These are phyloP conservation scores for Okapia johnstoni DNA, from an alignment of 2,113 vertebrate species.

Conservation along the genomic window DNA sequence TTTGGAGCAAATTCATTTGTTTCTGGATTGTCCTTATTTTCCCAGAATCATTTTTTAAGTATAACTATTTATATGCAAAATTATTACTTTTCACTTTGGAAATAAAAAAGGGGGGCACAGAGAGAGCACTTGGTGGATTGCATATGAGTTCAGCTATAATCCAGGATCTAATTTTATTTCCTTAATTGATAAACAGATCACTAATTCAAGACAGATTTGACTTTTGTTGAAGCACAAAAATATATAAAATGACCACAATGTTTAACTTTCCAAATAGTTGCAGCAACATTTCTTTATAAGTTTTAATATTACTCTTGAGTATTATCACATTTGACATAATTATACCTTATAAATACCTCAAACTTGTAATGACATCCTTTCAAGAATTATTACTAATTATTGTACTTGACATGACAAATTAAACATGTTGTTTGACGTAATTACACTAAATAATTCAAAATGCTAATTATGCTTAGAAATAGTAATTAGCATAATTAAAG, in stretches of 20 bases:
- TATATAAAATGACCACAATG: not conserved
- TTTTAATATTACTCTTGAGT: conserved; percentile 48
- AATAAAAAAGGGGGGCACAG: not conserved
- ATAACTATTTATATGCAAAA: not conserved
- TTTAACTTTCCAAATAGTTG: not conserved
- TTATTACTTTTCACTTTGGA: not conserved
- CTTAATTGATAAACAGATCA: not conserved
- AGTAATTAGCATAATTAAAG: conserved; percentile 82
- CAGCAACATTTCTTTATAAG: not conserved
- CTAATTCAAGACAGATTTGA: not conserved
- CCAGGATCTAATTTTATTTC: not conserved
- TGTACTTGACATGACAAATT: conserved; percentile 83
- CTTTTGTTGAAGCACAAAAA: not conserved
- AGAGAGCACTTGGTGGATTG: not conserved
- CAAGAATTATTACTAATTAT: conserved; percentile 82
- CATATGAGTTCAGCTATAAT: not conserved
- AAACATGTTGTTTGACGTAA: conserved; percentile 82
- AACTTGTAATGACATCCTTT: conserved; percentile 80
- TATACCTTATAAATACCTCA: conserved; percentile 79
- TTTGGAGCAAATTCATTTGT: not conserved
- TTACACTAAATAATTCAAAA: conserved; percentile 79
- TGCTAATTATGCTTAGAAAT: conserved; percentile 79
- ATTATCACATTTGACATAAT: conserved; percentile 77
- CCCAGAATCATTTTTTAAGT: not conserved
- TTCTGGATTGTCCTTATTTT: not conserved